Percentiles rank a stretch among this genome's conserved stretches.
Evolutionary conservation across 2,888 invertebrate species (phyloP).

Genomic region (Drosophila pullipes): DNA sequence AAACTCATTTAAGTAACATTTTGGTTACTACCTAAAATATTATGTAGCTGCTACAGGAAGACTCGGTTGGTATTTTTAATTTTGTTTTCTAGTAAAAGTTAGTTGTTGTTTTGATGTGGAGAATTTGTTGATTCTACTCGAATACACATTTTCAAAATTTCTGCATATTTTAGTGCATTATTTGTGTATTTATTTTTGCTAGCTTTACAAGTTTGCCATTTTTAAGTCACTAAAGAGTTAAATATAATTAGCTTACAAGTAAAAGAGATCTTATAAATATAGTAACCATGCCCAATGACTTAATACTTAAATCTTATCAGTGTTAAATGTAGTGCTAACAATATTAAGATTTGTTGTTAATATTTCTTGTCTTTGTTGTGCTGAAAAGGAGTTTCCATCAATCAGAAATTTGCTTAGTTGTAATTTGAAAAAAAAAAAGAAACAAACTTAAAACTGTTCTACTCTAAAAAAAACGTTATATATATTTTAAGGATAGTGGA

Average conservation of each 20-base stretch:
- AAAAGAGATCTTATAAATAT: background rate
- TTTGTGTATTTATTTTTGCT: background rate
- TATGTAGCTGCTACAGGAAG: too few relatives aligned
- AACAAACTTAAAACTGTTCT: background rate
- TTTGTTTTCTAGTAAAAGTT: background rate
- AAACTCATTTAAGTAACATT: background rate
- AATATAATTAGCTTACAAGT: background rate
- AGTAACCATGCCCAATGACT: background rate
- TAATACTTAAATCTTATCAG: background rate
- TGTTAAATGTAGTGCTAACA: background rate
- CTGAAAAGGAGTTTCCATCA: background rate
- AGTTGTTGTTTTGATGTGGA: background rate
- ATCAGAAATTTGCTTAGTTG: background rate
- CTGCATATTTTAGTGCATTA: too few relatives aligned
- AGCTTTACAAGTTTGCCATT: too few relatives aligned
- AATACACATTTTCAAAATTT: background rate
- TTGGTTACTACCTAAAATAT: background rate
- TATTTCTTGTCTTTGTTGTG: background rate
- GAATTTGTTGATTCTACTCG: background rate
- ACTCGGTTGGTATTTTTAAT: too few relatives aligned
- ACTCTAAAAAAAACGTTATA: background rate
- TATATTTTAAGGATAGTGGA: background rate
- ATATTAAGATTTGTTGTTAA: background rate
- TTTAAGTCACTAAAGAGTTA: too few relatives aligned
- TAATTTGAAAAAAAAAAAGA: background rate